Evolutionary conservation across 2,888 invertebrate species (phyloP).

Genomic region (Gortyna flavago): DNA sequence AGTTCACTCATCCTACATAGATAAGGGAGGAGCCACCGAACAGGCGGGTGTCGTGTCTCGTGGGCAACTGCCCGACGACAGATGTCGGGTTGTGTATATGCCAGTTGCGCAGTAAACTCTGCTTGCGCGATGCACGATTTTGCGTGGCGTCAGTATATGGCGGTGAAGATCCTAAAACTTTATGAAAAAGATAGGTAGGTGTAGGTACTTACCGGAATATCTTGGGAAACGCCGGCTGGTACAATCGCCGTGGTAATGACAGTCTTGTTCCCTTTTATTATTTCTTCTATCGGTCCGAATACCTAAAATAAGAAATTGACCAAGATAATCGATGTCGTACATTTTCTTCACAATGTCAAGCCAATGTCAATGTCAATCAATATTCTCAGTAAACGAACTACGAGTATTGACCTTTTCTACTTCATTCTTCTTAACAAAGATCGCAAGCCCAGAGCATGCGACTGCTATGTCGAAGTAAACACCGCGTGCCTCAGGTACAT

Average conservation of each 20-base stretch:
- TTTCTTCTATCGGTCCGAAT: conserved; percentile 40
- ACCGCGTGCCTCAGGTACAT: neutral
- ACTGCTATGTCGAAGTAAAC: conserved; percentile 57
- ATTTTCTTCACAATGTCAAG: neutral
- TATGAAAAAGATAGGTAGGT: neutral
- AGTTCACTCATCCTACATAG: no score
- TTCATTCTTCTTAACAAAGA: conserved; percentile 23
- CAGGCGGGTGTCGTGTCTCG: no score
- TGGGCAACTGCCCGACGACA: no score
- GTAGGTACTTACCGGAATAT: conserved; percentile 51
- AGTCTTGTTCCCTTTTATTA: conserved; percentile 48
- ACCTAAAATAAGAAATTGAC: conserved; percentile 42
- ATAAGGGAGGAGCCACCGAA: no score
- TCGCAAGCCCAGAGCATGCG: conserved; percentile 53
- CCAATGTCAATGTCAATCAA: no score
- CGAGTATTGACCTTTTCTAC: conserved; percentile 45
- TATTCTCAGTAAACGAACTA: no score
- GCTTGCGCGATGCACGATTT: no score
- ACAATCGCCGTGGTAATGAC: conserved; percentile 20
- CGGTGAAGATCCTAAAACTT: neutral
- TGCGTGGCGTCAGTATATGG: no score
- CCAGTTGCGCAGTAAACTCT: no score
- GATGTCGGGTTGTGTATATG: no score
- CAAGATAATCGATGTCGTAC: neutral
- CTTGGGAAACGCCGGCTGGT: conserved; percentile 5